phyloP scores from a whole-genome alignment of 2,797 vertebrate genomes.

The Agapornis canus region DNA sequence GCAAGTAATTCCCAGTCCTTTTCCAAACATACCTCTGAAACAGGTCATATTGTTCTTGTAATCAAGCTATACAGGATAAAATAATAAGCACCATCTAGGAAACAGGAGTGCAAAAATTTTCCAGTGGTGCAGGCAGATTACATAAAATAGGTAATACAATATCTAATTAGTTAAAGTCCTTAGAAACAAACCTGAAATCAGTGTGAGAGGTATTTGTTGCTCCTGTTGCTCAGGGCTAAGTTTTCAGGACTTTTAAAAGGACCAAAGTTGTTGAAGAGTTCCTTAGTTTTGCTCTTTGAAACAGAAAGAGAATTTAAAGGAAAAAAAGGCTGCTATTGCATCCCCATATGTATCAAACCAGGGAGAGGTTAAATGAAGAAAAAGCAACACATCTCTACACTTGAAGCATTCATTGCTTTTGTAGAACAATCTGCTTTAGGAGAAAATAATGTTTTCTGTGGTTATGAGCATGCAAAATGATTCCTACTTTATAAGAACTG shows the following conservation, averaged over 20 bases:
- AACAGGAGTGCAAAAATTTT: background rate
- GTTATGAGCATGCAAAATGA: conserved; percentile 6
- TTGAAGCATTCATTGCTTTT: background rate
- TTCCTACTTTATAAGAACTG: background rate
- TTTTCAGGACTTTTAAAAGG: background rate
- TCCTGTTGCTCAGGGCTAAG: background rate
- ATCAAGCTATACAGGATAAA: background rate
- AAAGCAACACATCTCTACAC: background rate
- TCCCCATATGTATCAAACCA: background rate
- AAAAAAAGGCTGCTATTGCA: background rate
- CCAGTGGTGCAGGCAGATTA: background rate
- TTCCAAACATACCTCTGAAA: background rate
- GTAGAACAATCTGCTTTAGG: background rate
- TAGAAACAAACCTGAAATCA: background rate
- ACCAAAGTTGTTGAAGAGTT: background rate
- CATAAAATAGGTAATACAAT: background rate
- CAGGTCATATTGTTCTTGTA: background rate
- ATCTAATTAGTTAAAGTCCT: background rate
- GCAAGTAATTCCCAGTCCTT: background rate
- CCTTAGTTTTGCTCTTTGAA: background rate
- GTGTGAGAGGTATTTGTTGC: background rate
- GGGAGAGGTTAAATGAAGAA: background rate
- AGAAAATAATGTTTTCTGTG: conserved; percentile 29
- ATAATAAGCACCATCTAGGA: background rate
- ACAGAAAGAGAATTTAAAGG: background rate